Percentiles rank a stretch among this genome's conserved stretches.
These are phyloP conservation scores for Ischnus inquisitorius DNA, from an alignment of 2,888 invertebrate species.

Conservation along the genomic window DNA sequence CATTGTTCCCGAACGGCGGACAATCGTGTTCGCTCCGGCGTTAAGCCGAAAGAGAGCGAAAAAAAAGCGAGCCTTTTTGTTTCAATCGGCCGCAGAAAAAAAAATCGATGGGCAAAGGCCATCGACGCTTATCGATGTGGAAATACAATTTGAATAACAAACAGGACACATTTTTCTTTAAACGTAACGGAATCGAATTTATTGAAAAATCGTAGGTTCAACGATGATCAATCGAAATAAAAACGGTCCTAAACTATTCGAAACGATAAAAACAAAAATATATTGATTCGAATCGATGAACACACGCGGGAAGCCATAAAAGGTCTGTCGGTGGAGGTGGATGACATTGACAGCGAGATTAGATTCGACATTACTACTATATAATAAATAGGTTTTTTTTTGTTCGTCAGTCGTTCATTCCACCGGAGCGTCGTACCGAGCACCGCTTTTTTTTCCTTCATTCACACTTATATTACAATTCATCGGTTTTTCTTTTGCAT, in stretches of 20 bases:
- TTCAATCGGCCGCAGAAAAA: background rate
- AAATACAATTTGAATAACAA: background rate
- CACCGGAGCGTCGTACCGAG: constrained; percentile 5
- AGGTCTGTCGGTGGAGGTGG: constrained; percentile 6
- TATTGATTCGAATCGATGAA: constrained; percentile 15
- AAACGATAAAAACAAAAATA: constrained; percentile 33
- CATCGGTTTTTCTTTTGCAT: background rate
- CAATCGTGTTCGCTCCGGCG: constrained; percentile 33
- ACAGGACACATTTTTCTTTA: constrained; percentile 4
- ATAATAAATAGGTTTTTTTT: background rate
- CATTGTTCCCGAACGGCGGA: constrained; percentile 30
- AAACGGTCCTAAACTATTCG: constrained; percentile 33
- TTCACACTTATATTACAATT: constrained; percentile 39
- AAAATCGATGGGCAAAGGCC: constrained; percentile 1
- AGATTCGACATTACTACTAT: background rate
- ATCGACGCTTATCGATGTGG: background rate
- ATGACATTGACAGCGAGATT: constrained; percentile 14
- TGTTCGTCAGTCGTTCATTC: constrained; percentile 7
- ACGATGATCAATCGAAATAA: constrained; percentile 23
- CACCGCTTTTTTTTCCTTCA: background rate
- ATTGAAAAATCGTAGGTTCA: constrained; percentile 61
- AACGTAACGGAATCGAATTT: constrained; percentile 62
- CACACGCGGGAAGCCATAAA: constrained; percentile 34
- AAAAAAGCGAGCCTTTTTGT: constrained; percentile 1
- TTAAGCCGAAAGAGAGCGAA: constrained; percentile 3